phyloP scores from a whole-genome alignment of 2,888 invertebrate species.

The Melanophora roralis region DNA sequence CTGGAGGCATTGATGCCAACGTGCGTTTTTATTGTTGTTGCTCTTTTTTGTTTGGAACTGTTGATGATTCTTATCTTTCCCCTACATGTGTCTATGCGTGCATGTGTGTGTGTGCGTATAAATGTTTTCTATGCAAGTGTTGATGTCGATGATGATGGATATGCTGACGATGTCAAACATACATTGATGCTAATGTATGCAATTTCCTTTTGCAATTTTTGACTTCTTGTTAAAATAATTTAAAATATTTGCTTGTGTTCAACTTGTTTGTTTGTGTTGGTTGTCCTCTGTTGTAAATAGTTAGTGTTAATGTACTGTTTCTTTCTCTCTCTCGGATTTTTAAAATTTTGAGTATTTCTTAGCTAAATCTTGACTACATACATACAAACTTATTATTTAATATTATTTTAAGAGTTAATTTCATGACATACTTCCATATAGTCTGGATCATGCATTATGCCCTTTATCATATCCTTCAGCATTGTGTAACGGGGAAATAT shows the following conservation, averaged over 20 bases:
- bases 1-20: conserved; percentile 43
- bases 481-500: conserved; percentile 96
- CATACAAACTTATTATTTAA: conserved; percentile 27
- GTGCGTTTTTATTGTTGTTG: conserved; percentile 18
- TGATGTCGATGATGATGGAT: background rate
- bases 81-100: background rate
- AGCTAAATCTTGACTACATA: conserved; percentile 28
- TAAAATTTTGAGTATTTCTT: conserved; percentile 13
- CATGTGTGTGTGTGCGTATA: too few relatives aligned
- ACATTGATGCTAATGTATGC: background rate
- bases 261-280: background rate
- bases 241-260: background rate
- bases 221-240: background rate
- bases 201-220: conserved; percentile 1
- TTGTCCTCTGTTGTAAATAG: background rate
- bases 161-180: background rate
- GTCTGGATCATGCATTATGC: conserved; percentile 95
- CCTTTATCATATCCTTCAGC: conserved; percentile 98
- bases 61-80: background rate
- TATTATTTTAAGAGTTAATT: conserved; percentile 80
- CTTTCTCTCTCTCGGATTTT: background rate
- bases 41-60: background rate
- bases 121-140: background rate
- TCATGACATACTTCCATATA: conserved; percentile 98
- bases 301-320: background rate